Percentiles rank a stretch among this genome's conserved stretches.
These are phyloP conservation scores for Hyphantria cunea DNA, from an alignment of 1,140 invertebrate species.

Conservation along the genomic window DNA sequence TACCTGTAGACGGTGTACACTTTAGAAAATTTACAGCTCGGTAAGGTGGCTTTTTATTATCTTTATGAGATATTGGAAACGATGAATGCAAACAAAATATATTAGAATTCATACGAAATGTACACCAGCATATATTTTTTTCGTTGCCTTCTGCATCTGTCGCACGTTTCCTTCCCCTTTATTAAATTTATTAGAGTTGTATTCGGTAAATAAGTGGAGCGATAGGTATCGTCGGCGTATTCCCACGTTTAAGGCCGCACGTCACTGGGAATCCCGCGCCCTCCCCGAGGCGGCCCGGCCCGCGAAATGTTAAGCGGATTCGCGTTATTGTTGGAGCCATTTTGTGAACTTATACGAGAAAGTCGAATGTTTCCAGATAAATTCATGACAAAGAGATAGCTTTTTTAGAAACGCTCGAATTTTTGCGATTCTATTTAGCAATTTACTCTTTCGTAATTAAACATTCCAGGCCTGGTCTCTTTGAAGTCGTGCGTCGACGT, in stretches of 20 bases:
- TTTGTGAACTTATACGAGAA: conserved; percentile 49
- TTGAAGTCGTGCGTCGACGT: neutral
- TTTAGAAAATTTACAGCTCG: conserved; percentile 57
- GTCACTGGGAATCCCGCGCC: conserved; percentile 63
- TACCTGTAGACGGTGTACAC: conserved; percentile 68
- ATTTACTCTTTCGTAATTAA: conserved; percentile 2
- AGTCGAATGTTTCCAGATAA: conserved; percentile 39
- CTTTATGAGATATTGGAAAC: conserved; percentile 36
- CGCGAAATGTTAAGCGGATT: conserved; percentile 59
- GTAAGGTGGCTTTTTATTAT: conserved; percentile 58
- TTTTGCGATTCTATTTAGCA: conserved; percentile 12
- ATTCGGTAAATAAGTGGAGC: conserved; percentile 56
- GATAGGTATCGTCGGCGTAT: conserved; percentile 50
- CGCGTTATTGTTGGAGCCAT: conserved; percentile 55
- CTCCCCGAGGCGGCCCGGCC: conserved; percentile 38
- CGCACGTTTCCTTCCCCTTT: conserved; percentile 52
- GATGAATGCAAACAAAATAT: conserved; percentile 44
- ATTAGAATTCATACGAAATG: conserved; percentile 26
- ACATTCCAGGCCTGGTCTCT: no score
- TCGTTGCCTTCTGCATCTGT: conserved; percentile 45
- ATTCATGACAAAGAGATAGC: conserved; percentile 26
- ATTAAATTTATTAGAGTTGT: conserved; percentile 68
- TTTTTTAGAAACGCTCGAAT: conserved; percentile 7
- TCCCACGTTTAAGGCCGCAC: conserved; percentile 41
- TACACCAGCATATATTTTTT: conserved; percentile 42